Percentiles rank a stretch among this genome's conserved stretches.
phyloP scores from a whole-genome alignment of 2,888 invertebrate species.

The Asteroscopus sphinx region DNA sequence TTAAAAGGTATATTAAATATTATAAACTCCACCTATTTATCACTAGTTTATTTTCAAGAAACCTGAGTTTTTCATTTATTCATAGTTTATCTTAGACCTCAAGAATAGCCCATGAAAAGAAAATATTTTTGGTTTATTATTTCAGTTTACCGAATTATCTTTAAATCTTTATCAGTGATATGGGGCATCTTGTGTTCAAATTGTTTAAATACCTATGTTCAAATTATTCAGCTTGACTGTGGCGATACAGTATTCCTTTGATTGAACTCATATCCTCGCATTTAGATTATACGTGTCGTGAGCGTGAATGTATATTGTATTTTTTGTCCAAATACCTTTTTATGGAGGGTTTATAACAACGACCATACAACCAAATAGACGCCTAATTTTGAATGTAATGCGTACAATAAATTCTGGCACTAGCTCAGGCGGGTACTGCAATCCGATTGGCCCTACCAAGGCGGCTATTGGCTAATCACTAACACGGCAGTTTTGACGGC shows the following conservation, averaged over 20 bases:
- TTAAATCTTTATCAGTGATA: conserved; percentile 9
- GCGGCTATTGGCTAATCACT: no score
- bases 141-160: conserved; percentile 16
- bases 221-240: conserved; percentile 27
- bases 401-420: no score
- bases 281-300: not conserved
- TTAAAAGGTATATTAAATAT: conserved; percentile 6
- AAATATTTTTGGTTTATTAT: conserved; percentile 4
- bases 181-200: conserved; percentile 31
- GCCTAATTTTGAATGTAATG: no score
- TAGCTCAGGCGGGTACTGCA: no score
- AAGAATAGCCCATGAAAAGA: not conserved
- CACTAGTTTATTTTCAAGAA: conserved; percentile 47
- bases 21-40: conserved; percentile 33
- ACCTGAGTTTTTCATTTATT: conserved; percentile 46
- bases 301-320: no score
- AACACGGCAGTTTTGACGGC: no score
- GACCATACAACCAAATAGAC: no score
- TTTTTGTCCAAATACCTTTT: no score
- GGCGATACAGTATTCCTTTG: conserved; percentile 22
- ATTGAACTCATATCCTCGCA: conserved; percentile 15
- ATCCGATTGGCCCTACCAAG: no score
- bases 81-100: conserved; percentile 37
- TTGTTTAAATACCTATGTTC: conserved; percentile 18
- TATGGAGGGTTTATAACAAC: no score